Base-by-base conservation (phyloP, 2,888 invertebrate species). In the Galeruca laticollis region DNA sequence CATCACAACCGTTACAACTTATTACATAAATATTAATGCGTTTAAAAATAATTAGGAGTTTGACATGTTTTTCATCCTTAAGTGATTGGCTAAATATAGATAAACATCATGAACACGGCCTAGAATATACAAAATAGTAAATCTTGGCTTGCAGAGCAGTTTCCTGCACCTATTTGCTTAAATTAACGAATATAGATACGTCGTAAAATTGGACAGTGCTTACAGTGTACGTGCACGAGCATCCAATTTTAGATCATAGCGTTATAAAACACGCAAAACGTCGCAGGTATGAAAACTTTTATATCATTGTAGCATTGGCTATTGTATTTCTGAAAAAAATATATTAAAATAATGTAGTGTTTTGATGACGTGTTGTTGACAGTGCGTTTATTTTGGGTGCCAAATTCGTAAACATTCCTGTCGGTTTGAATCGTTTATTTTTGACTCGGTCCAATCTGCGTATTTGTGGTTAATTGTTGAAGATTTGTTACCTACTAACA, bases 151-250 rank as follows among this genome's bases (percentile, higher is more conserved):
- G 64, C 70, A 73, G n/a, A n/a, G 70, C 70, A 26, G 21, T 52
- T 70, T 65, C 72, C 77, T 78, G 75, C 77, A 77, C 86, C 86
- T 87, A 88, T 88, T 88, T 87, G 77, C 75, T 78, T 75, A 72
- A 78, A 76, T 74, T 74, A 76, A 61, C 71, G 68, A 68, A 60
- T 73, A 68, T 71, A 72, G 71, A 73, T 60, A 26, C 43, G 37
- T 63, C 60, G 43, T 6, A 43, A 60, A 68, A 51, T 2, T 54
- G 67, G 33, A 57, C 33, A 69, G 68, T 73, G 75, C 68, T 69
- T 69, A 37, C 67, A 65, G 73, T 31, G 56, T 43, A 31, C 18
- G 75, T 76, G 71, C 62, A 68, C 69, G 74, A 61, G 72, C 64
- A 60, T 70, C 68, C 73, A 75, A 69, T 75, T 75, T 74, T 73